Evolutionary conservation across 2,888 invertebrate genomes (phyloP).

Genomic region (Endomychus coccineus): DNA sequence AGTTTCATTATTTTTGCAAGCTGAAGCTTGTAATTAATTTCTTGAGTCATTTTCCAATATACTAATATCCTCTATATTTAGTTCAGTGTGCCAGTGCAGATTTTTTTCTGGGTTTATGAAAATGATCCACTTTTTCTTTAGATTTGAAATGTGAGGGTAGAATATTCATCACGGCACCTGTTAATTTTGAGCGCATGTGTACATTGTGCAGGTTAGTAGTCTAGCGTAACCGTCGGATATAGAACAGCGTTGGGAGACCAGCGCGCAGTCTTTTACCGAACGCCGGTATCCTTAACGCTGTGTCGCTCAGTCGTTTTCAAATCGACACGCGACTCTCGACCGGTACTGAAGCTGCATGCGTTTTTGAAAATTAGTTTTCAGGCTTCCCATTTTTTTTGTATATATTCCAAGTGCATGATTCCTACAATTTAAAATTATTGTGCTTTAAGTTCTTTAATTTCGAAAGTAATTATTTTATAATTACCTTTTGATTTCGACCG

Average conservation of each 20-base stretch:
- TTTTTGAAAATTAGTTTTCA: background rate
- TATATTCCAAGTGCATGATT: background rate
- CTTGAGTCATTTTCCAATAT: no score
- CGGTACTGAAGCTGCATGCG: background rate
- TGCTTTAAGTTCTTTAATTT: background rate
- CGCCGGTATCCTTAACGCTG: background rate
- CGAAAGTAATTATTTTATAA: background rate
- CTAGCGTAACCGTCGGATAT: slow-evolving; percentile 22
- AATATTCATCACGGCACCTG: slow-evolving; percentile 24
- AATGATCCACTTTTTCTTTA: no score
- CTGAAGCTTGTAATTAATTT: no score
- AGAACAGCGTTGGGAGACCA: slow-evolving; percentile 11
- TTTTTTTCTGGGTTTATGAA: no score
- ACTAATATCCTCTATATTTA: no score
- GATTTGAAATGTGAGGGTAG: no score
- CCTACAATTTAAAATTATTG: background rate
- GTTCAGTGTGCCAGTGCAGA: no score
- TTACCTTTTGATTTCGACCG: background rate
- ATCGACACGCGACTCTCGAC: background rate
- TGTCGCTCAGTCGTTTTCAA: slow-evolving; percentile 1
- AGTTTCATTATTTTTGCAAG: no score
- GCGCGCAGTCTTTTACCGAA: slow-evolving; percentile 4
- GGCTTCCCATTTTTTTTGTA: background rate
- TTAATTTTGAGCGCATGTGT: slow-evolving; percentile 31
- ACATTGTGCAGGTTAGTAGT: slow-evolving; percentile 27